Conservation (phyloP, 1,140 invertebrate genomes). For the Neelides sp. region DNA sequence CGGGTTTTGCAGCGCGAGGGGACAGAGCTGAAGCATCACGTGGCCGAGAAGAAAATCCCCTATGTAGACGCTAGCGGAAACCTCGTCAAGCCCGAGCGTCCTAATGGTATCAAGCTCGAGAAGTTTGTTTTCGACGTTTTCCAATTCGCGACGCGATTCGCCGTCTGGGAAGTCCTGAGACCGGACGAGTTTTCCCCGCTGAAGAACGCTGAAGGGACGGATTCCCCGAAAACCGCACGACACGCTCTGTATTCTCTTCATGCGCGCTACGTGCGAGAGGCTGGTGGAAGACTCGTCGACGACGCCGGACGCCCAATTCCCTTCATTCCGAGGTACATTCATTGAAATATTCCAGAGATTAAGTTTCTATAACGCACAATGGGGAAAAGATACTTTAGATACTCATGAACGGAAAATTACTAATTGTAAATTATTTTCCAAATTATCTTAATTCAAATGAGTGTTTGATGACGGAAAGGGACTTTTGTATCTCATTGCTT, state of each 20-base stretch:
- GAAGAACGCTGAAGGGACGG: constrained; percentile 80
- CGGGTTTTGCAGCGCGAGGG: constrained; percentile 46
- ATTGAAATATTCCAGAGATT: too few relatives aligned
- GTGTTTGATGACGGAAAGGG: too few relatives aligned
- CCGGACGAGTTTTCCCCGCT: constrained; percentile 93
- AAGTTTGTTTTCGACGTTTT: constrained; percentile 99
- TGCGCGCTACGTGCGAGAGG: constrained; percentile 63
- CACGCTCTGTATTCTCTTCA: constrained; percentile 68
- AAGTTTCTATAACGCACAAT: too few relatives aligned
- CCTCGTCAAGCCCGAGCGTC: constrained; percentile 56
- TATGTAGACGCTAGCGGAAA: constrained; percentile 62
- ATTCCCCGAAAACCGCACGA: constrained; percentile 76
- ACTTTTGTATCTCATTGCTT: too few relatives aligned
- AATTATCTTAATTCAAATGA: too few relatives aligned
- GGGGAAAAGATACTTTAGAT: too few relatives aligned
- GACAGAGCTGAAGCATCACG: constrained; percentile 68
- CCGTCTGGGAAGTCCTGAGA: constrained; percentile 81
- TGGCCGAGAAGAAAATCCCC: constrained; percentile 96
- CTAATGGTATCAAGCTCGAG: constrained; percentile 92
- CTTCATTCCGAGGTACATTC: constrained; percentile 40
- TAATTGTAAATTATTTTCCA: too few relatives aligned
- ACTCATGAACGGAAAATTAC: too few relatives aligned
- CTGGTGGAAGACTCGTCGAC: constrained; percentile 57
- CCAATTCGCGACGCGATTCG: constrained; percentile 77
- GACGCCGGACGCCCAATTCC: constrained; percentile 39